Evolutionary conservation across 2,113 vertebrate genomes (phyloP).

Genomic region (Turdus rufiventris): DNA sequence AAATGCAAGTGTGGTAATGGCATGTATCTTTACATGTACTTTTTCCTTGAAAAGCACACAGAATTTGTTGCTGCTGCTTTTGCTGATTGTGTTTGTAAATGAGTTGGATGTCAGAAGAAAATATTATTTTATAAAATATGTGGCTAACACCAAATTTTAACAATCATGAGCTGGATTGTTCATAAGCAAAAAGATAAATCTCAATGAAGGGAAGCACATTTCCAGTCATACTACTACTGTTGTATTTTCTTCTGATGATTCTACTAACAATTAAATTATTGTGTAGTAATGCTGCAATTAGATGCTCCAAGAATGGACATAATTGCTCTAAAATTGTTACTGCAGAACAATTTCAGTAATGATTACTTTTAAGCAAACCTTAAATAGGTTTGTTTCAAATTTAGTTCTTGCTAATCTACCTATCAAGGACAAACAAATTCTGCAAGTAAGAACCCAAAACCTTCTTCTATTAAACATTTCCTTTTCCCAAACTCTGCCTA

Average conservation of each 20-base stretch:
- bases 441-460: not conserved
- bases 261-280: not conserved
- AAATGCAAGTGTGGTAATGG: not conserved
- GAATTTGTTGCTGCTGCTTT: not conserved
- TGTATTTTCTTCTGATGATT: not conserved
- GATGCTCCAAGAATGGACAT: not conserved
- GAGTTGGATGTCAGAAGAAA: not conserved
- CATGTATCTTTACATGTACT: not conserved
- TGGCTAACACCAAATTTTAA: not conserved
- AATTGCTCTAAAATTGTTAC: not conserved
- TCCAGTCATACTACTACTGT: not conserved
- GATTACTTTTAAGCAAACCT: not conserved
- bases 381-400: not conserved
- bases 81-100: not conserved
- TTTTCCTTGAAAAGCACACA: not conserved
- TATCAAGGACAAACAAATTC: not conserved
- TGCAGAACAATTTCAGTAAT: not conserved
- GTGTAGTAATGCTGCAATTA: not conserved
- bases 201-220: not conserved
- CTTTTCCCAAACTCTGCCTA: not conserved
- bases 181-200: not conserved
- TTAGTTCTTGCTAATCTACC: not conserved
- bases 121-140: rapidly evolving
- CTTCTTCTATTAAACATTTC: not conserved
- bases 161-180: not conserved